Base-by-base conservation (phyloP, 2,888 invertebrate species). In the Mylabris sibirica region DNA sequence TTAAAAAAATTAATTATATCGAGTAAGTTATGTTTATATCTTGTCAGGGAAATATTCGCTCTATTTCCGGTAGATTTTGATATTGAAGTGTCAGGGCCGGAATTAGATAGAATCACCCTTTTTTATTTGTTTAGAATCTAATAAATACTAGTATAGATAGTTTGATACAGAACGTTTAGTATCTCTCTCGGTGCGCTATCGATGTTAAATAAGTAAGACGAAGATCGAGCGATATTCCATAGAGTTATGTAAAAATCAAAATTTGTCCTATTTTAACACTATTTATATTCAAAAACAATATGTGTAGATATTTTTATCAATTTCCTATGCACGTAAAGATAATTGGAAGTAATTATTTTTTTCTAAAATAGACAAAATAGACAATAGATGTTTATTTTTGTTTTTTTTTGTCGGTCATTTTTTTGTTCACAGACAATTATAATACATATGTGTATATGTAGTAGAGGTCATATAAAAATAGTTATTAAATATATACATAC, bases 401-500 rank as follows among this genome's bases (percentile, higher is more conserved):
- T 17, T 49, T 17, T 49, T 41, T n/a, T 49, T 49, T 49, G 20
- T 49, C 20, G 49, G 20, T 20, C 11, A 4, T 49, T 49, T 49
- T n/a, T 20, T 44, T 12, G 11, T n/a, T 49, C 49, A 49, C 49
- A 49, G 2, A 49, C 49, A 6, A 17, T 20, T 49, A 49, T 20
- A 49, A 49, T 49, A 49, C 20, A 49, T 49, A 11, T 20, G 20
- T 9, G 20, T 49, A 22, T 20, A 8, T 44, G 8, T 44, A 20
- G 49, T 49, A 49, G 20, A 49, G 49, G 49, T 49, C 49, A 49
- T 49, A 49, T 49, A 44, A 20, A 49, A 20, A 49, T 49, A 49
- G 6, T 49, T 17, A 49, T 49, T 49, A 49, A 44, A 4, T 11
- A 12, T 38, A 38, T 12, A 11, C 11, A 35, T 26, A 5, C 38